Base-by-base conservation (phyloP, 2,888 invertebrate species). In the Pyrrhosoma nymphula region DNA sequence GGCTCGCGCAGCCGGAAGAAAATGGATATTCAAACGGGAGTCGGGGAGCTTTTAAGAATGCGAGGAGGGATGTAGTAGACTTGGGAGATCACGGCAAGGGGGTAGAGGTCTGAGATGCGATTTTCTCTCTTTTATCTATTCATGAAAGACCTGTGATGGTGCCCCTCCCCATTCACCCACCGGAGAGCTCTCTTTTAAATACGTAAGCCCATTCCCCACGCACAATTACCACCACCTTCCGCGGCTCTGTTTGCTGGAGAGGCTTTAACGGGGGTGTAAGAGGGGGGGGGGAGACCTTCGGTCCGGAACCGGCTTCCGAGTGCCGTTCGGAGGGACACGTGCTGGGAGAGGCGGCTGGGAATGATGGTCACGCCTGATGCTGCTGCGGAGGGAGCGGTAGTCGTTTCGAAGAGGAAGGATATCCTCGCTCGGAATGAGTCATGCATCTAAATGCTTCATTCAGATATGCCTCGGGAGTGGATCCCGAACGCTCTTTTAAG, bases 21-120 rank as follows among this genome's bases (percentile, higher is more conserved):
- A 93, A 93, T 93, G 93, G 93, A 93, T 69, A 93, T 93, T 69
- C 93, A 93, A 69, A 69, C 93, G n/a, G 47, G 69, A 69, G 93
- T 35, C 82, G 82, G 30, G 35, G 16, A 82, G 82, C 20, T 82
- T 82, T 93, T 93, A 93, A 69, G 93, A 26, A 93, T 63, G 26
- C 63, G 60, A 63, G 91, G 60, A 82, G 16, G 16, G 35, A 82
- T 82, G 82, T 4, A 35, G 82, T 23, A 35, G 82, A 69, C 18
- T 14, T 18, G 82, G 82, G 60, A 60, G 60, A 60, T 60, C 60
- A 60, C 2, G 20, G 60, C 10, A 2, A 60, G 60, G 20, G 60
- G 60, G 60, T 2, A 14, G 60, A 20, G 12, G 82, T 20, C 90
- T 60, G 23, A 39, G 47, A 91, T 60, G 63, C 63, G 26, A 39